These are phyloP conservation scores for Panonychus citri DNA, from an alignment of 1,140 invertebrate genomes.

Conservation along the genomic window DNA sequence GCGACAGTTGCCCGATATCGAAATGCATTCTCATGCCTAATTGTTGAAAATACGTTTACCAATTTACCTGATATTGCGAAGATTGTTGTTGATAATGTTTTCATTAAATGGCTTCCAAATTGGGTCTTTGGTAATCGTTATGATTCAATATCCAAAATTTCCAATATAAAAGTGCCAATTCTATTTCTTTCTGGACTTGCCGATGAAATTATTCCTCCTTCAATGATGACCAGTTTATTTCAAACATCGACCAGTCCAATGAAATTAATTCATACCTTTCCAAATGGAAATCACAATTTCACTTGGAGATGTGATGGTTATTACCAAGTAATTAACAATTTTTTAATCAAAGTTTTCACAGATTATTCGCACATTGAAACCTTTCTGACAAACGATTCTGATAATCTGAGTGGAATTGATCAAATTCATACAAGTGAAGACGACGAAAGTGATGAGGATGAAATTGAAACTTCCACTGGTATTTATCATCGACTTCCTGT, in stretches of 20 bases:
- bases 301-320: conserved; percentile 47
- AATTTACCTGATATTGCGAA: conserved; percentile 71
- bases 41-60: conserved; percentile 86
- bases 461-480: no score
- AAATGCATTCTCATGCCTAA: conserved; percentile 43
- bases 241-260: conserved; percentile 17
- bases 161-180: conserved; percentile 17
- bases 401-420: no score
- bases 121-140: conserved; percentile 18
- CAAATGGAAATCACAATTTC: conserved; percentile 59
- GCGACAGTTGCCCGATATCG: conserved; percentile 39
- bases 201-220: conserved; percentile 57
- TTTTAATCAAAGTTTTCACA: conserved; percentile 20
- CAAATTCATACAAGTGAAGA: no score
- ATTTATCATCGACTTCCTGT: no score
- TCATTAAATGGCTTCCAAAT: conserved; percentile 13
- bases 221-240: conserved; percentile 55
- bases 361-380: neutral
- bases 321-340: conserved; percentile 31
- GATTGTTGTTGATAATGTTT: conserved; percentile 21
- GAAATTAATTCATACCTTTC: conserved; percentile 45
- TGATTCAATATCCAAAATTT: conserved; percentile 15
- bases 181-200: conserved; percentile 30
- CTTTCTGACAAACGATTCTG: no score
- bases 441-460: no score